These are phyloP conservation scores for Parnassius glacialis DNA, from an alignment of 2,888 invertebrate genomes.

Conservation along the genomic window DNA sequence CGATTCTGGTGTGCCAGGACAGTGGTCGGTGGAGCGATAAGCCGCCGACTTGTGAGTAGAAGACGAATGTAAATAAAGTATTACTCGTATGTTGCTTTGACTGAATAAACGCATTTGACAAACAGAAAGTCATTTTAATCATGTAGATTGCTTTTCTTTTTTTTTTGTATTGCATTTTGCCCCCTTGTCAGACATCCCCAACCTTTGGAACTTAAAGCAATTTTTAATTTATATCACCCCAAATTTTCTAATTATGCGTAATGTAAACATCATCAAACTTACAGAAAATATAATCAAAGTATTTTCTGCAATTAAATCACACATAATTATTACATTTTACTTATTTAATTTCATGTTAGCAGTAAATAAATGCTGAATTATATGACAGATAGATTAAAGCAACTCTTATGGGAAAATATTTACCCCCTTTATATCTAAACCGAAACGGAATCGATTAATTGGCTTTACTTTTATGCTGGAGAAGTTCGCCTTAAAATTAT, in stretches of 20 bases:
- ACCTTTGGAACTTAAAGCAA: not conserved
- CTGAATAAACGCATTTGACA: constrained; percentile 24
- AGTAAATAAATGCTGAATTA: too few relatives aligned
- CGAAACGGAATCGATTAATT: constrained; percentile 3
- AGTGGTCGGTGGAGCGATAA: constrained; percentile 92
- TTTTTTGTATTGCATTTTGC: constrained; percentile 11
- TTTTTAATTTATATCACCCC: not conserved
- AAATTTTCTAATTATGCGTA: not conserved
- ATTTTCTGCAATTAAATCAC: too few relatives aligned
- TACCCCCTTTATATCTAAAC: too few relatives aligned
- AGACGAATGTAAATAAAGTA: not conserved
- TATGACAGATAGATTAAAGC: too few relatives aligned
- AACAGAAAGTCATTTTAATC: constrained; percentile 21
- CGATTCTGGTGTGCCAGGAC: constrained; percentile 94
- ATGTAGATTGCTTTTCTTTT: constrained; percentile 5
- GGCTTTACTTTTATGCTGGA: constrained; percentile 1
- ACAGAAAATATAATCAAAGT: too few relatives aligned
- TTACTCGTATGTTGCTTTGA: constrained; percentile 3
- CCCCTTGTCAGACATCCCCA: not conserved
- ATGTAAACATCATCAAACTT: too few relatives aligned
- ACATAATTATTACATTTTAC: too few relatives aligned
- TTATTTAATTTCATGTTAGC: too few relatives aligned
- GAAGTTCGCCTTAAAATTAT: not conserved
- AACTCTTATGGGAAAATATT: too few relatives aligned
- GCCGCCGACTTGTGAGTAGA: constrained; percentile 88